Conservation (phyloP, 2,888 invertebrate species). For the Yponomeuta plumbellus region DNA sequence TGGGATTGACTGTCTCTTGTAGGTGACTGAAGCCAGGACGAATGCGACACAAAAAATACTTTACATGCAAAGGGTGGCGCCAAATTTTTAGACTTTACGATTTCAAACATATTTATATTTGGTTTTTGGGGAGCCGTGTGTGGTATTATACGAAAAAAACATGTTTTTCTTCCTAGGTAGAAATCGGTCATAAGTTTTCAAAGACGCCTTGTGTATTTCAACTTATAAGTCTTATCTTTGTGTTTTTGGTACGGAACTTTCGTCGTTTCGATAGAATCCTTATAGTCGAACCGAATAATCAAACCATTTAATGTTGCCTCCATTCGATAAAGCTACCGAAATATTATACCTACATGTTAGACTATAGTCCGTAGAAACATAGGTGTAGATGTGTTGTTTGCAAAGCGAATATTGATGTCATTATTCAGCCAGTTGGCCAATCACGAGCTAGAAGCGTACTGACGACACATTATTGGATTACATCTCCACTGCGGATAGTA, state of each 20-base stretch:
- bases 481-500: too few species aligned
- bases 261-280: too few species aligned
- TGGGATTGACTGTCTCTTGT: background rate
- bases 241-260: too few species aligned
- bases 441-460: too few species aligned
- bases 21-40: conserved; percentile 39
- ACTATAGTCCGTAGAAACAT: too few species aligned
- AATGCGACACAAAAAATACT: conserved; percentile 58
- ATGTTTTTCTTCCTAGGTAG: background rate
- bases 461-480: too few species aligned
- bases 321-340: too few species aligned
- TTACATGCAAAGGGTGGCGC: conserved; percentile 59
- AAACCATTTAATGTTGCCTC: too few species aligned
- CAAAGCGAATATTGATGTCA: background rate
- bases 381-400: background rate
- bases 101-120: background rate
- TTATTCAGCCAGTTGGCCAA: too few species aligned
- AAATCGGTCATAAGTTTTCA: background rate
- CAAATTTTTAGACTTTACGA: conserved; percentile 39
- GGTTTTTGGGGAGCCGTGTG: background rate
- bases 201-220: background rate
- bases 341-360: too few species aligned
- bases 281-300: too few species aligned
- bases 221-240: background rate
- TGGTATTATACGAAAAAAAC: background rate